Base-by-base conservation (phyloP, 2,113 vertebrate genomes). In the Mungos mungo region DNA sequence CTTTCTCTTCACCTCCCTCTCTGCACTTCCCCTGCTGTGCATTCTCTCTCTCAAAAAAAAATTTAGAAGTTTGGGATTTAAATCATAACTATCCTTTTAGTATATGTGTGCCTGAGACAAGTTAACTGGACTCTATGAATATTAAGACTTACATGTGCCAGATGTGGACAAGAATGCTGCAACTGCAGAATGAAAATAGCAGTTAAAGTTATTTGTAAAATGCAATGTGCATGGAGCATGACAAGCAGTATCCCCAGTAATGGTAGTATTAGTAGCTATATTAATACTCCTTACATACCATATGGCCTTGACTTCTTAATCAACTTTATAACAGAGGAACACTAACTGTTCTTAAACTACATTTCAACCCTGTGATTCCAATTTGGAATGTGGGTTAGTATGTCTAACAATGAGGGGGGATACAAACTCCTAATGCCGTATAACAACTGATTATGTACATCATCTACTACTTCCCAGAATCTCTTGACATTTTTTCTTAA, bases 401-500 rank as follows among this genome's bases (percentile, higher is more conserved):
- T 89, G 85, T 92, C 50, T 93, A 74, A 89, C 13, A 86, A 80
- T 69, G 60, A 93, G 10, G 21, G 16, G 19, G 29, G 86, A 63
- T 50, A 52, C 29, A 23, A 92, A 54, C 1, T 1, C 16, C 57
- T 38, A 87, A 82, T 77, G 19, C 33, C 41, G 23, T 33, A 54
- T 1, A 93, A 6, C 52, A 95, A 50, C 77, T 88, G 72, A 83
- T 79, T 81, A 54, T 72, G 38, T n/a, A 91, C 41, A 82, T 82
- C 9, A 65, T 71, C 25, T 65, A 35, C 47, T 65, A n/a, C 68
- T 93, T 96, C 54, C 87, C 63, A 57, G 38, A 82, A 94, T 69
- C 7, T 10, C 2, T 84, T 96, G 77, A 93, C 23, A 15, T 93
- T 77, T 90, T 94, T 91, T 16, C 11, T 68, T 7, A 74, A 97